Conservation (phyloP, 2,113 vertebrate genomes). For the Gorsachius goisagi region DNA sequence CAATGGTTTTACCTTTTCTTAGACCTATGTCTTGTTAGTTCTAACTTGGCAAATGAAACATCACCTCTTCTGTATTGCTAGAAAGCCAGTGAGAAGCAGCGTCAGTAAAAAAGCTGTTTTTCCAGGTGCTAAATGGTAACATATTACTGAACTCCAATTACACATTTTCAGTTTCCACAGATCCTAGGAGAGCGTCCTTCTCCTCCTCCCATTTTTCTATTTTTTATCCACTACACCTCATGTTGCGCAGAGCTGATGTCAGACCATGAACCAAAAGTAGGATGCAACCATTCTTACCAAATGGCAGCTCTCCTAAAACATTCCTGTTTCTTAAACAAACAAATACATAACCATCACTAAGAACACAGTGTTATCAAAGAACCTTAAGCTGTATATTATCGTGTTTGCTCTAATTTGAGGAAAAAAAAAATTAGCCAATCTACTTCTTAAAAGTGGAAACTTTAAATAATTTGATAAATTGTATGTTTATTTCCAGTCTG, state of each 20-base stretch:
- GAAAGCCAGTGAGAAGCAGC: neutral
- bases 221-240: rapidly evolving
- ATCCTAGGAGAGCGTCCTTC: rapidly evolving
- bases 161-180: neutral
- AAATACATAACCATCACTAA: neutral
- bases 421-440: neutral
- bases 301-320: neutral
- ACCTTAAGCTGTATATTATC: neutral
- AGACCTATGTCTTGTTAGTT: neutral
- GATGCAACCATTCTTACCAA: neutral
- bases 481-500: neutral
- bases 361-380: neutral
- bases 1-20: neutral
- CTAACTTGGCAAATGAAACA: neutral
- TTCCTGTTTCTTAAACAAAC: neutral
- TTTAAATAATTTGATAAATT: neutral
- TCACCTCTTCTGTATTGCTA: neutral
- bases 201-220: neutral
- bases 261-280: neutral
- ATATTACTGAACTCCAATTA: neutral
- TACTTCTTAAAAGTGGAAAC: neutral
- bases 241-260: neutral
- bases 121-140: neutral
- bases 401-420: neutral
- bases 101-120: neutral